phyloP scores from a whole-genome alignment of 2,797 vertebrate species.

The Urosaurus nigricauda region DNA sequence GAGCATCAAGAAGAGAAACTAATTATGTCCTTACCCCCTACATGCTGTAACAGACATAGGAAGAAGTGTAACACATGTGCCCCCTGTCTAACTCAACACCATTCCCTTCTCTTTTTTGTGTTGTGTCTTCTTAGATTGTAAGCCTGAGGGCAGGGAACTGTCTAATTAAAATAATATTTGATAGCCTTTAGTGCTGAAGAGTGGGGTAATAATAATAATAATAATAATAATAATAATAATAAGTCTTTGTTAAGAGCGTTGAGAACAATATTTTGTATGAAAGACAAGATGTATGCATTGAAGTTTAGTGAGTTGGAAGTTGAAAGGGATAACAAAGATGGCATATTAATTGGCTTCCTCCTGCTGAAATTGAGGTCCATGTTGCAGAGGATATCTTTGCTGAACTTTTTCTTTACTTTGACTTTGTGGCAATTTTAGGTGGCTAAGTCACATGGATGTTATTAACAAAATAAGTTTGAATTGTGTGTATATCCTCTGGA shows the following conservation, averaged over 20 bases:
- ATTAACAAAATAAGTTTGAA: constrained; percentile 12
- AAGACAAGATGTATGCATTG: background rate
- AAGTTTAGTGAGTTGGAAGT: background rate
- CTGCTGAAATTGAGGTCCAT: background rate
- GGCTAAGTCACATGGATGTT: background rate
- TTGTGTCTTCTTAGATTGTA: too few species aligned
- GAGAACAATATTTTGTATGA: background rate
- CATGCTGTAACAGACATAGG: background rate
- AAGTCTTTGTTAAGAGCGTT: background rate
- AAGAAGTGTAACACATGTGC: background rate
- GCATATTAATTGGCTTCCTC: background rate
- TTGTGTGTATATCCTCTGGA: background rate
- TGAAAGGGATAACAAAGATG: background rate
- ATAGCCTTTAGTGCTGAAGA: too few species aligned
- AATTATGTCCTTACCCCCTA: background rate
- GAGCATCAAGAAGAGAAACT: background rate
- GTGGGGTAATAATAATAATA: too few species aligned
- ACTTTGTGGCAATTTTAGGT: background rate
- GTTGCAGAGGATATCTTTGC: background rate
- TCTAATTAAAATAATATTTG: too few species aligned
- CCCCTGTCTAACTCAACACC: too few species aligned
- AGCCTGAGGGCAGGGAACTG: too few species aligned
- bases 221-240: too few species aligned
- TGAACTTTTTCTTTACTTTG: background rate
- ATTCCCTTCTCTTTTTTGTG: too few species aligned